Evolutionary conservation across 2,797 vertebrate species (phyloP).

Genomic region (Enteromius unitaeniatus): DNA sequence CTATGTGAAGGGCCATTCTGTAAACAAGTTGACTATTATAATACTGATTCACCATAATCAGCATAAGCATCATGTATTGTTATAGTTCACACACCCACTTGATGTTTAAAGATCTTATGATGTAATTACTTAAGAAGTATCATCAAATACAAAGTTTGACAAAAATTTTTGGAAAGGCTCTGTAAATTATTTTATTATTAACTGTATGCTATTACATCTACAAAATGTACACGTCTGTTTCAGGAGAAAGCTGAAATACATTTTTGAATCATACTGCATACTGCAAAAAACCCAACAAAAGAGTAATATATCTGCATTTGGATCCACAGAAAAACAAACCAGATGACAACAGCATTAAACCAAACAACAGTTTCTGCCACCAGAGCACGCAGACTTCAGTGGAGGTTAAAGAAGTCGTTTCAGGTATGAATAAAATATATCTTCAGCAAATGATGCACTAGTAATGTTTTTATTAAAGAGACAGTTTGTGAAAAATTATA

Average conservation of each 20-base stretch:
- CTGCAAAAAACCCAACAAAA: background rate
- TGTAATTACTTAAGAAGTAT: background rate
- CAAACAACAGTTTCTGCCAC: slow-evolving; percentile 68
- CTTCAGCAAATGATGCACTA: background rate
- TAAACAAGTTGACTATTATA: background rate
- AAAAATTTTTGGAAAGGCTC: background rate
- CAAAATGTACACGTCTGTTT: background rate
- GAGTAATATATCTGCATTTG: slow-evolving; percentile 10
- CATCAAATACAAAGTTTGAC: background rate
- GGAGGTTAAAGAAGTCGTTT: slow-evolving; percentile 66
- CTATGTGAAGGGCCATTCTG: background rate
- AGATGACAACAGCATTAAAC: slow-evolving; percentile 75
- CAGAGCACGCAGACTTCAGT: slow-evolving; percentile 74
- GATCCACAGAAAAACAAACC: slow-evolving; percentile 75
- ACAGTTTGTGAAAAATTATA: background rate
- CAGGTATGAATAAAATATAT: slow-evolving; percentile 70
- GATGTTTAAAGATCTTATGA: background rate
- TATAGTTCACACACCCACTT: slow-evolving; percentile 15
- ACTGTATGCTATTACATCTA: background rate
- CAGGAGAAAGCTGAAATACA: background rate
- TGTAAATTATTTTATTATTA: background rate
- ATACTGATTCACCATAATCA: background rate
- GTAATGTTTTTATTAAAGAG: background rate
- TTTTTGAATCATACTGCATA: background rate
- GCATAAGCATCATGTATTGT: background rate